These are phyloP conservation scores for Chiloscyllium plagiosum DNA, from an alignment of 2,113 vertebrate species.

Conservation along the genomic window DNA sequence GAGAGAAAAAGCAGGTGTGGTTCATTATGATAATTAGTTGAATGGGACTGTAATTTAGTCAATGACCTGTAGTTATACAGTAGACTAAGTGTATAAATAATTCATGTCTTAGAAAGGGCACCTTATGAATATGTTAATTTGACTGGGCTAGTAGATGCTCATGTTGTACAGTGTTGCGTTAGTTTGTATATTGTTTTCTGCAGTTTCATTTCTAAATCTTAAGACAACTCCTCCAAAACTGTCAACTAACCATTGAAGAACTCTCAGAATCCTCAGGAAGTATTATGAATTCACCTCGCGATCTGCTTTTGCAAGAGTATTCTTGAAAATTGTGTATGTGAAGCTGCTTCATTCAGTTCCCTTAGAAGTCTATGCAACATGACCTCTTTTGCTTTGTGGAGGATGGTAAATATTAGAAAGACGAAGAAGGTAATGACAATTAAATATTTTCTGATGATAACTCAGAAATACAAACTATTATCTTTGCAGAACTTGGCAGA, in stretches of 20 bases:
- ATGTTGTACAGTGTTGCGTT: too few species aligned
- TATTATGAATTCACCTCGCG: not conserved
- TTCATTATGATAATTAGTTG: constrained; percentile 27
- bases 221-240: not conserved
- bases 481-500: not conserved
- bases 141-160: not conserved
- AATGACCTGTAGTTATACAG: constrained; percentile 30
- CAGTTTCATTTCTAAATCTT: not conserved
- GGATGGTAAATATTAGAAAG: not conserved
- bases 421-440: not conserved
- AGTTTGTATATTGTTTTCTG: not conserved
- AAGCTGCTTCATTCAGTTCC: not conserved
- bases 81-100: constrained; percentile 22
- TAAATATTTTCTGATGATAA: not conserved
- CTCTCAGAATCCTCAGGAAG: not conserved
- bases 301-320: not conserved
- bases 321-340: not conserved
- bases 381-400: not conserved
- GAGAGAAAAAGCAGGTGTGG: constrained; percentile 30
- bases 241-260: not conserved
- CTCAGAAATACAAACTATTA: not conserved
- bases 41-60: constrained; percentile 32
- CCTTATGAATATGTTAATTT: constrained; percentile 18
- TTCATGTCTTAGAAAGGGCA: constrained; percentile 9
- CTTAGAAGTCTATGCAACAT: not conserved